Evolutionary conservation across 2,113 vertebrate genomes (phyloP), one percentile per base, ranked within the genome.

Genomic region (Loxodonta africana): DNA sequence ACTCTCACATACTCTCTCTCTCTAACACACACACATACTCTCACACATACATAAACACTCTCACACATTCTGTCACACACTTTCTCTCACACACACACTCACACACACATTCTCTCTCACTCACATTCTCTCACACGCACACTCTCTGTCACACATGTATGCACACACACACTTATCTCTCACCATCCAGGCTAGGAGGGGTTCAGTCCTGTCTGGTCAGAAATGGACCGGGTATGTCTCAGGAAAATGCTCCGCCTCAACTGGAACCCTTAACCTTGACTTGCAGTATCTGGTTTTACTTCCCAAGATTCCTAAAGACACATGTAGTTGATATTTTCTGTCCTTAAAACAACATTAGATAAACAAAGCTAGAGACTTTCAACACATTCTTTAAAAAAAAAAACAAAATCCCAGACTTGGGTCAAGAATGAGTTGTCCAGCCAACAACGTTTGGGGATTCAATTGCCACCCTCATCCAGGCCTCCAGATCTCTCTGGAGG

Each of bases 341-440:
- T 89, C 92, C 69, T 96, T 97, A 78, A 94, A 95, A 81, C 44
- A 76, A 81, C 69, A 91, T 76, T 89, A 78, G 46, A 86, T 69
- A 88, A 95, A 41, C 74, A 89, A 91, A 94, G 74, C 60, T 88
- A 53, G 73, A 91, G 74, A 57, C 48, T 95, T 95, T n/a, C 71
- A 87, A 65, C 60, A 94, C 37, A 83, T 57, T 78, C 15, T 90
- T 78, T 41, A 60, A 76, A 92, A 80, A 90, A 57, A 73, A 97
- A 93, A 96, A 37, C 53, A 94, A 78, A 78, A 82, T 73, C 46
- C 17, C 69, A 63, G 48, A 76, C n/a, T 62, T 90, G 74, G 28
- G 63, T 76, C 44, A 62, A 77, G 63, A 80, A 63, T 17, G 46
- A 91, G 48, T 37, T 83, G 85, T 81, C 76, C 57, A 51, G 57